Conservation (phyloP, 2,888 invertebrate species). For the Cataglyphis cursor region DNA sequence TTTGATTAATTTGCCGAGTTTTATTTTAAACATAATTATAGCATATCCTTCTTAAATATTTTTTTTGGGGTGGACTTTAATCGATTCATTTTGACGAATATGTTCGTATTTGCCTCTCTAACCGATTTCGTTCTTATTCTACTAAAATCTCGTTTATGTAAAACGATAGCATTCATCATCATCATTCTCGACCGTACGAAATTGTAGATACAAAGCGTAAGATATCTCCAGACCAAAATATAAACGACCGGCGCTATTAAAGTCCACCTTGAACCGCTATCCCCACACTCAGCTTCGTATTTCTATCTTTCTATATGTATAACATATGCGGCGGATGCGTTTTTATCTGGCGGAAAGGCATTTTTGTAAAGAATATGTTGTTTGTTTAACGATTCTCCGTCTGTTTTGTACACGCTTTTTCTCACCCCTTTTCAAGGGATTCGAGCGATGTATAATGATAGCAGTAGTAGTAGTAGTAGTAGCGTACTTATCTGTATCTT, state of each 20-base stretch:
- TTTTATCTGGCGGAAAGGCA: conserved; percentile 68
- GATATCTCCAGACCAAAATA: conserved; percentile 61
- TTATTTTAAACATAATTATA: conserved; percentile 7
- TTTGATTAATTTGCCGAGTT: conserved; percentile 3
- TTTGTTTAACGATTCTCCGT: conserved; percentile 61
- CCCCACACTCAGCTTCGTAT: conserved; percentile 50
- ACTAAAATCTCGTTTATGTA: conserved; percentile 41
- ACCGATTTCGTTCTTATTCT: conserved; percentile 64
- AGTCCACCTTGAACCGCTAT: conserved; percentile 72
- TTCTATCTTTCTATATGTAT: conserved; percentile 49
- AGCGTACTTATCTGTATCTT: conserved; percentile 47
- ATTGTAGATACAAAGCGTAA: not conserved
- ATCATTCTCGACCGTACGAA: not conserved
- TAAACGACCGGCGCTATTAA: conserved; percentile 65
- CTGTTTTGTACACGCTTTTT: conserved; percentile 57
- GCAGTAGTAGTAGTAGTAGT: conserved; percentile 24
- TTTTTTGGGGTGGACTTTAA: conserved; percentile 77
- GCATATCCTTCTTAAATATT: conserved; percentile 22
- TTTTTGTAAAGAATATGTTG: conserved; percentile 59
- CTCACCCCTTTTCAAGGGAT: conserved; percentile 7
- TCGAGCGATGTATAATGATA: conserved; percentile 21
- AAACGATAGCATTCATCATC: conserved; percentile 3
- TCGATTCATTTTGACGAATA: conserved; percentile 61
- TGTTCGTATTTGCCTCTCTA: conserved; percentile 63
- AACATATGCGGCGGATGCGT: conserved; percentile 22